Percentiles rank a stretch among this genome's conserved stretches.
Conservation (phyloP, 2,113 vertebrate genomes). For the Pachypanchax playfairii region DNA sequence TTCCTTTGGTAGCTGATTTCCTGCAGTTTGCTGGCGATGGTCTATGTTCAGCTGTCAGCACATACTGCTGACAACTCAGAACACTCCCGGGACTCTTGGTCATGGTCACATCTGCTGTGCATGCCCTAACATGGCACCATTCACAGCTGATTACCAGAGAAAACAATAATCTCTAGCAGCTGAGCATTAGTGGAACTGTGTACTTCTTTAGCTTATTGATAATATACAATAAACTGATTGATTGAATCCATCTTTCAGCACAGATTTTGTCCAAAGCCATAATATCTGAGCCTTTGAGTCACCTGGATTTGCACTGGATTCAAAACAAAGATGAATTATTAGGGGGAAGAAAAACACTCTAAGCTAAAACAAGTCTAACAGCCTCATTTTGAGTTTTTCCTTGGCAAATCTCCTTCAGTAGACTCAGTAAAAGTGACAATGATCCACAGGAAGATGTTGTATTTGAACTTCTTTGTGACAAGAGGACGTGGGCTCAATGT, state of each 20-base stretch:
- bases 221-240: constrained; percentile 28
- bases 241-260: constrained; percentile 12
- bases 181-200: constrained; percentile 14
- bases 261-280: constrained; percentile 4
- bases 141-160: constrained; percentile 34
- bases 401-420: not conserved
- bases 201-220: constrained; percentile 16
- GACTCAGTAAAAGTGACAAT: not conserved
- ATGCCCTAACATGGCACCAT: constrained; percentile 16
- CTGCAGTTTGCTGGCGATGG: constrained; percentile 5
- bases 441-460: not conserved
- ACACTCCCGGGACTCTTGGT: constrained; percentile 28
- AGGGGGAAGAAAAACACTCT: not conserved
- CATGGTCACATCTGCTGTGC: constrained; percentile 41
- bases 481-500: not conserved
- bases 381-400: constrained; percentile 7
- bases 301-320: constrained; percentile 9
- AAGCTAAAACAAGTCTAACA: constrained; percentile 13
- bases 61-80: constrained; percentile 35
- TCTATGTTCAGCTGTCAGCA: constrained; percentile 24
- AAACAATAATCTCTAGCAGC: constrained; percentile 28
- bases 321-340: not conserved
- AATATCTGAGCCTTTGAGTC: not conserved
- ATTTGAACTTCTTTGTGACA: not conserved
- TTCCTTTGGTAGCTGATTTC: not conserved